Evolutionary conservation across 2,888 invertebrate genomes (phyloP).

Genomic region (Andrena marginata): DNA sequence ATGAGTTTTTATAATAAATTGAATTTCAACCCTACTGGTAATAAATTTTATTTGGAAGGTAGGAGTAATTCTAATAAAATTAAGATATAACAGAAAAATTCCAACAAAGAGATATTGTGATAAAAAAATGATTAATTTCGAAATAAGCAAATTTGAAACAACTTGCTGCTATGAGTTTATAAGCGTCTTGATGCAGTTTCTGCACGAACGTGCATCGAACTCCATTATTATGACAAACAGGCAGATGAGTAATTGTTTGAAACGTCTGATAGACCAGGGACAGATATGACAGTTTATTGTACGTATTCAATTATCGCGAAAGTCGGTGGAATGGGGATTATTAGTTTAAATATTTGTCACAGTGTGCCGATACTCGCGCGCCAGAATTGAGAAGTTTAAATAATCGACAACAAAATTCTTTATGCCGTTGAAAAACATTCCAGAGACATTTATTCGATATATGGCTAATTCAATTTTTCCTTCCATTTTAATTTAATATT

Average conservation of each 20-base stretch:
- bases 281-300: conserved; percentile 29
- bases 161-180: background rate
- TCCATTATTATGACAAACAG: conserved; percentile 7
- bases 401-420: background rate
- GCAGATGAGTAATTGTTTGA: conserved; percentile 34
- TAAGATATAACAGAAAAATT: too few species aligned
- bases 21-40: background rate
- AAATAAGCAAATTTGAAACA: background rate
- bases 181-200: background rate
- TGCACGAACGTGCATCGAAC: background rate
- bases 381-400: conserved; percentile 29
- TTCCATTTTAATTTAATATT: background rate
- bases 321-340: conserved; percentile 35
- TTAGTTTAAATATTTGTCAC: conserved; percentile 44
- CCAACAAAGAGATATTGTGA: too few species aligned
- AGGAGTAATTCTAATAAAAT: too few species aligned
- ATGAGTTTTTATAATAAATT: background rate
- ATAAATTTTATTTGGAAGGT: background rate
- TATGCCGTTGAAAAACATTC: conserved; percentile 10
- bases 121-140: background rate
- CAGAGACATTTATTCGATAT: background rate
- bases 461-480: background rate
- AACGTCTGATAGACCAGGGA: conserved; percentile 14
- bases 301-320: conserved; percentile 37
- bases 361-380: conserved; percentile 23